Percentiles rank a stretch among this genome's conserved stretches.
Conservation (phyloP, 2,888 invertebrate genomes). For the Eulithis prunata region DNA sequence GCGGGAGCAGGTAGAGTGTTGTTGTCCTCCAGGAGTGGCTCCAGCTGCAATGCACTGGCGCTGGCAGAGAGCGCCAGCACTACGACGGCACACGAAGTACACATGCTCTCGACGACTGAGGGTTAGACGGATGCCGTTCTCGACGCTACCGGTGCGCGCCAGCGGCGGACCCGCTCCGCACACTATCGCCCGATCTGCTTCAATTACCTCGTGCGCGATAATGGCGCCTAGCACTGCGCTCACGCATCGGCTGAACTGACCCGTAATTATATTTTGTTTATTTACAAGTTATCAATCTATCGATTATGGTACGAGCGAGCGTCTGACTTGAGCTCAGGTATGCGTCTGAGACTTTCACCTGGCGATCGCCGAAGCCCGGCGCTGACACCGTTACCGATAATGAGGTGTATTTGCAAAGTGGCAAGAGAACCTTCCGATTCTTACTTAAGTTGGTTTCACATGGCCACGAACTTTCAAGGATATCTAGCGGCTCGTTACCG, state of each 20-base stretch:
- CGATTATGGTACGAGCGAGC: conserved; percentile 55
- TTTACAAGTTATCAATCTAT: conserved; percentile 60
- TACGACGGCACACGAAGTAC: conserved; percentile 66
- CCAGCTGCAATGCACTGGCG: conserved; percentile 43
- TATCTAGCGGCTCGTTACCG: conserved; percentile 26
- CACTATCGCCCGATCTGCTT: conserved; percentile 69
- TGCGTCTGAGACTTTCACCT: conserved; percentile 82
- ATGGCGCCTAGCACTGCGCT: conserved; percentile 57
- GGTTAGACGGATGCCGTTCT: conserved; percentile 39
- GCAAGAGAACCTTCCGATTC: conserved; percentile 50
- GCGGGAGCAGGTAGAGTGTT: conserved; percentile 68
- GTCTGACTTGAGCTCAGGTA: conserved; percentile 63
- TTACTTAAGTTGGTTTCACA: conserved; percentile 35
- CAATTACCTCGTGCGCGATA: conserved; percentile 62
- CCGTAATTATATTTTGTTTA: conserved; percentile 68
- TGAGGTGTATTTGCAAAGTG: conserved; percentile 63
- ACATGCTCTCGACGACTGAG: conserved; percentile 73
- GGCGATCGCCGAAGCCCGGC: conserved; percentile 67
- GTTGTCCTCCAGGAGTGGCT: conserved; percentile 48
- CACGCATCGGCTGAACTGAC: conserved; percentile 51
- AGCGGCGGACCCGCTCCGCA: conserved; percentile 59
- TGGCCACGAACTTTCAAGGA: conserved; percentile 35
- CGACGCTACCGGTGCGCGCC: conserved; percentile 48
- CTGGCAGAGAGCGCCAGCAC: conserved; percentile 57
- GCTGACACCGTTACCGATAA: conserved; percentile 77